Evolutionary conservation across 2,888 invertebrate species (phyloP), one percentile per base, ranked within the genome.

Genomic region (Ochropleura leucogaster): DNA sequence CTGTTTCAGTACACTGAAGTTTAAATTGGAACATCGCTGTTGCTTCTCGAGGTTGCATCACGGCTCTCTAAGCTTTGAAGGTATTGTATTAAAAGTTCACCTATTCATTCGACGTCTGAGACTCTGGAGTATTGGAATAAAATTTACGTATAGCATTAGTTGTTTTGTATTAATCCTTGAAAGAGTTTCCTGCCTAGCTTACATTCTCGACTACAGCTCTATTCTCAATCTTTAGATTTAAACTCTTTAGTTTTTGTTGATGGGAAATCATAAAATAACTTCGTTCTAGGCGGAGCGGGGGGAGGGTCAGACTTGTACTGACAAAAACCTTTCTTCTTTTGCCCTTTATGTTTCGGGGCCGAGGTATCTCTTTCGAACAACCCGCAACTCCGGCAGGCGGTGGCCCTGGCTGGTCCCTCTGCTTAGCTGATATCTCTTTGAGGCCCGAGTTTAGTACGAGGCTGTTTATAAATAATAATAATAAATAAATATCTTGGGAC

Each of bases 1-100:
- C 44, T 16, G 68, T 55, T 51, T 20, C 30, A 64, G 60, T 20
- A 69, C 53, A 63, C 69, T 44, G 30, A 83, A 80, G 84, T 81
- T 79, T 81, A 79, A 83, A 83, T 81, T 81, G 65, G 84, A 83
- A 67, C 80, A 73, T 59, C 66, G 66, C 63, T 64, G 80, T 83
- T 72, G 79, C 53, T 60, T 71, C 57, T 40, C 46, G 67, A 68
- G 59, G 64, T 55, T 46, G 44, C 18, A 75, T 12, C 20, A 20
- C 12, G 18, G 7, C 46, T 18, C 30, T 59, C 62, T 59, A 77
- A 71, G 72, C 71, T 79, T 68, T 76, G 46, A 67, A 53, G n/a
- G 12, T 16, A 12, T 53, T 18, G 47, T 18, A 53, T 16, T n/a
- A 9, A n/a, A 53, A 9, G 46, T 9, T 9, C 12, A 10, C 3